These are phyloP conservation scores for Epinotia demarniana DNA, from an alignment of 2,888 invertebrate genomes.

Conservation along the genomic window DNA sequence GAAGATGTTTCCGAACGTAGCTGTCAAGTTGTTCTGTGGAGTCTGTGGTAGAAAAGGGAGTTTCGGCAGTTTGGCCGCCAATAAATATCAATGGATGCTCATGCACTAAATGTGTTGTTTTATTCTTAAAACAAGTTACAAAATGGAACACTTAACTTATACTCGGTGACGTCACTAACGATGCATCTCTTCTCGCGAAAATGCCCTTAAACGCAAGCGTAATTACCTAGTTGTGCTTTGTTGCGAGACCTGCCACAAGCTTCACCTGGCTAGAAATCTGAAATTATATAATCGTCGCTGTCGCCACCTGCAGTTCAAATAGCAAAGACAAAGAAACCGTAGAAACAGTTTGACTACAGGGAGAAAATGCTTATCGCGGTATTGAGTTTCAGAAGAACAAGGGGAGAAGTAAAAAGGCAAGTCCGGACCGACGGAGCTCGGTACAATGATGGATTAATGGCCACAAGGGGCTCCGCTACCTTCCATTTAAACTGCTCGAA, in stretches of 20 bases:
- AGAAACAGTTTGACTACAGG: conserved; percentile 13
- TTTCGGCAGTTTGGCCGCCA: too few relatives aligned
- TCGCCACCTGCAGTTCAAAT: too few relatives aligned
- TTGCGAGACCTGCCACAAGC: conserved; percentile 6
- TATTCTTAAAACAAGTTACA: too few relatives aligned
- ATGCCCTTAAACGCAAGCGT: conserved; percentile 36
- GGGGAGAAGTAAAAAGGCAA: conserved; percentile 35
- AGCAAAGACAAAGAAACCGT: conserved; percentile 30
- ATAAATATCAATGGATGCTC: too few relatives aligned
- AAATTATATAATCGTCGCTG: too few relatives aligned
- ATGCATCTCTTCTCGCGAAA: too few relatives aligned
- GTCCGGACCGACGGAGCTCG: conserved; percentile 43
- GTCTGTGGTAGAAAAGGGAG: too few relatives aligned
- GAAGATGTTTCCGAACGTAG: too few relatives aligned
- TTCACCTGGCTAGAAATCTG: conserved; percentile 3
- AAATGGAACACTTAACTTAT: too few relatives aligned
- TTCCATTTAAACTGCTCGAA: conserved; percentile 62
- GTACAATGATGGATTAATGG: conserved; percentile 75
- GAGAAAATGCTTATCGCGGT: conserved; percentile 24
- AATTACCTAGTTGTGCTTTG: conserved; percentile 13
- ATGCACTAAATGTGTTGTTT: too few relatives aligned
- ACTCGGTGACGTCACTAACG: too few relatives aligned
- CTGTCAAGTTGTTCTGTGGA: too few relatives aligned
- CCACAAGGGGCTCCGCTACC: conserved; percentile 52
- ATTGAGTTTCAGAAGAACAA: conserved; percentile 22